phyloP scores from a whole-genome alignment of 2,797 vertebrate species.

The Myripristis murdjan region DNA sequence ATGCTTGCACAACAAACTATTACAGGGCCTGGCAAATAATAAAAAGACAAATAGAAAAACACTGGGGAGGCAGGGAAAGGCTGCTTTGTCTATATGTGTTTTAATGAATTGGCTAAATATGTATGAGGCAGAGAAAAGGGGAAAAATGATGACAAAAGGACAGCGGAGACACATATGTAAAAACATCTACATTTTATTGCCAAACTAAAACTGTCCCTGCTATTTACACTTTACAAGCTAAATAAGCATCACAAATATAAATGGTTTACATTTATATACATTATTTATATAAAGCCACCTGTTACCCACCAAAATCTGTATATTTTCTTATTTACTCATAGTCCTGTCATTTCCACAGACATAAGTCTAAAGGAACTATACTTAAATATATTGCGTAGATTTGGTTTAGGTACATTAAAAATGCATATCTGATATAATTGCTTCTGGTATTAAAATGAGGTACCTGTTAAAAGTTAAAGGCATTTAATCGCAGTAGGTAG shows the following conservation, averaged over 20 bases:
- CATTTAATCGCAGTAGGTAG: constrained; percentile 68
- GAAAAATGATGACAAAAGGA: constrained; percentile 44
- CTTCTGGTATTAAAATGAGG: constrained; percentile 26
- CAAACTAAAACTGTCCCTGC: constrained; percentile 84
- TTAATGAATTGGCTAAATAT: background rate
- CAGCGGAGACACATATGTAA: constrained; percentile 64
- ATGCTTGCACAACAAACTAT: too few relatives aligned
- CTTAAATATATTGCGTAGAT: constrained; percentile 51
- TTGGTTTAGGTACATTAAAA: constrained; percentile 37
- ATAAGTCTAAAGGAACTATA: constrained; percentile 41
- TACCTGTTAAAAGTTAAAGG: constrained; percentile 47
- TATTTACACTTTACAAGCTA: constrained; percentile 90
- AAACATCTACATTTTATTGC: constrained; percentile 87
- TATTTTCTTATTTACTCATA: constrained; percentile 58
- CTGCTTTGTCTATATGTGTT: too few relatives aligned
- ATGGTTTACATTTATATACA: constrained; percentile 86
- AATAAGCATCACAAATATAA: constrained; percentile 85
- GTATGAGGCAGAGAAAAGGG: background rate
- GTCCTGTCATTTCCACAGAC: constrained; percentile 54
- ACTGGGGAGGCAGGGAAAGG: too few relatives aligned
- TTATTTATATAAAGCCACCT: constrained; percentile 78
- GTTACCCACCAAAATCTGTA: constrained; percentile 68
- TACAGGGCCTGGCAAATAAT: background rate
- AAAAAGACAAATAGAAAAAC: too few relatives aligned
- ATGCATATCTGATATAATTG: constrained; percentile 46